These are phyloP conservation scores for Stercorarius parasiticus DNA, from an alignment of 2,113 vertebrate genomes.

Conservation along the genomic window DNA sequence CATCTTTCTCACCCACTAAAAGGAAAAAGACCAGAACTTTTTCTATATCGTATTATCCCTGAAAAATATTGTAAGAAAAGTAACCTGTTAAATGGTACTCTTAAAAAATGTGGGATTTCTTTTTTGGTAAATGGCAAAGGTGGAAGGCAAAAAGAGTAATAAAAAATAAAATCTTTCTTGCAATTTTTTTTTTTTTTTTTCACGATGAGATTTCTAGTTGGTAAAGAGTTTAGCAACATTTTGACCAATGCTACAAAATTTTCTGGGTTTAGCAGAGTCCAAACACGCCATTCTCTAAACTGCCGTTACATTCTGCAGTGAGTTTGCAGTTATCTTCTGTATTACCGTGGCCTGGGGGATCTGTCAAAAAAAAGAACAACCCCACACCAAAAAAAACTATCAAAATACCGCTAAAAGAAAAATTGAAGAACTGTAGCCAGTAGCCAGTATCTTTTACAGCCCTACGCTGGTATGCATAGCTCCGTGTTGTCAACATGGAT, in stretches of 20 bases:
- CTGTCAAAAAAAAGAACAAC: background rate
- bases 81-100: background rate
- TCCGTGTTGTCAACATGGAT: background rate
- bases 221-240: background rate
- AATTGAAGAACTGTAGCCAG: background rate
- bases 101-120: background rate
- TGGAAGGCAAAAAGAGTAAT: background rate
- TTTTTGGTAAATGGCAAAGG: background rate
- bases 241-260: background rate
- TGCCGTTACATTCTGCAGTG: background rate
- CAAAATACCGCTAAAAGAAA: background rate
- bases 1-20: background rate
- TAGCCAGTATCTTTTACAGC: background rate
- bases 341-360: background rate
- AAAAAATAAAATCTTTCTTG: background rate
- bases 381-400: background rate
- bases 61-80: background rate
- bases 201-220: background rate
- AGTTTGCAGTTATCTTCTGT: background rate
- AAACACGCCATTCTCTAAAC: background rate
- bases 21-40: background rate
- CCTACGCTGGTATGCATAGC: background rate
- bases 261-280: background rate
- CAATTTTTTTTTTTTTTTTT: background rate
- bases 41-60: background rate